Percentiles rank a stretch among this genome's conserved stretches.
These are phyloP conservation scores for Dysdera silvatica DNA, from an alignment of 1,140 invertebrate genomes.

Conservation along the genomic window DNA sequence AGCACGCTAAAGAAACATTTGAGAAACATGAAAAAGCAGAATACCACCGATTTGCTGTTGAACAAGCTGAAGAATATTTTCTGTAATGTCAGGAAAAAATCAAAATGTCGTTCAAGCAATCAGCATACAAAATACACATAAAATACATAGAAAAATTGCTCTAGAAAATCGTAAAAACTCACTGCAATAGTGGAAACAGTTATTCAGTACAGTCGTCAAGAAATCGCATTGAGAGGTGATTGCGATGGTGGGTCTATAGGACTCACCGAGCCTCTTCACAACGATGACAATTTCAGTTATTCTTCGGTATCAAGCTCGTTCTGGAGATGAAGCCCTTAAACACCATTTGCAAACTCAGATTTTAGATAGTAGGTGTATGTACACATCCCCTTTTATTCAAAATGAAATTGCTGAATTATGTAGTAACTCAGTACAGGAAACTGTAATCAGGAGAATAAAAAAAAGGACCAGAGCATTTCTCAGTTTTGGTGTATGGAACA, in stretches of 20 bases:
- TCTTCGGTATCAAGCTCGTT: neutral
- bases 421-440: neutral
- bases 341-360: neutral
- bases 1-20: neutral
- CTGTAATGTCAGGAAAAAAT: neutral
- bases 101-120: neutral
- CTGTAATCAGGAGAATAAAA: neutral
- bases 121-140: neutral
- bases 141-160: neutral
- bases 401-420: neutral
- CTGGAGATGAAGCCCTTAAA: neutral
- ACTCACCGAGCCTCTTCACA: neutral
- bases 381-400: neutral
- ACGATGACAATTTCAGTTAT: no score
- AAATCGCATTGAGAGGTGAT: neutral
- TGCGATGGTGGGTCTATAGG: neutral
- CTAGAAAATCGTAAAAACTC: neutral
- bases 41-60: neutral
- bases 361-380: neutral
- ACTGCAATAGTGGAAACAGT: neutral
- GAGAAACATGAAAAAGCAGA: neutral
- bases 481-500: neutral
- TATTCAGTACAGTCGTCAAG: conserved; percentile 1
- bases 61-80: neutral
- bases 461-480: neutral